Conservation (phyloP, 2,797 vertebrate species). For the Takifugu rubripes region DNA sequence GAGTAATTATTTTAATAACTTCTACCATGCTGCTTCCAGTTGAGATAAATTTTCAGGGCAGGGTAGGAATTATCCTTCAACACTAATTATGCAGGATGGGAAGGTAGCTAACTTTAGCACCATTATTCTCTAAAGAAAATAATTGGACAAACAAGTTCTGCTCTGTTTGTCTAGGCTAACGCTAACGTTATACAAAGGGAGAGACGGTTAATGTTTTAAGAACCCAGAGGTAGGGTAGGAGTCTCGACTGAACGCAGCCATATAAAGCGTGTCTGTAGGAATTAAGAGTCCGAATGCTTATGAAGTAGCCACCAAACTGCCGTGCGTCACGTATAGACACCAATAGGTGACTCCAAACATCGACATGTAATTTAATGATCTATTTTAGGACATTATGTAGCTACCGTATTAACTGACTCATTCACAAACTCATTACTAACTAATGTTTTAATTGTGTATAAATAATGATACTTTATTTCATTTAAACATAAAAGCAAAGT, state of each 20-base stretch:
- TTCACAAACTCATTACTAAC: no score
- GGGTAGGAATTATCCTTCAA: slow-evolving; percentile 34
- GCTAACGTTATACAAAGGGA: not conserved
- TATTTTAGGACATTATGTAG: no score
- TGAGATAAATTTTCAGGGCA: slow-evolving; percentile 26
- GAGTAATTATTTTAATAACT: slow-evolving; percentile 57
- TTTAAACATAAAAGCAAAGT: no score
- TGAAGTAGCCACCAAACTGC: no score
- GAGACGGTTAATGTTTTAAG: no score
- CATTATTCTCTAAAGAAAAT: not conserved
- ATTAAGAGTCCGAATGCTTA: not conserved
- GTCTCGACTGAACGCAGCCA: no score
- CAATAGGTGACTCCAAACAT: no score
- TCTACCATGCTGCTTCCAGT: slow-evolving; percentile 43
- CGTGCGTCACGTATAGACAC: no score
- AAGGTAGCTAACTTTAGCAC: slow-evolving; percentile 15
- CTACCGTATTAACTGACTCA: no score
- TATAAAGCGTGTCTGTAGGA: slow-evolving; percentile 6
- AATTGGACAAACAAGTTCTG: slow-evolving; percentile 5
- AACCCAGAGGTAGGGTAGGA: slow-evolving; percentile 1
- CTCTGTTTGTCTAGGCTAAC: slow-evolving; percentile 4
- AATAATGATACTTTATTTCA: no score
- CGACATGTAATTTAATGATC: no score
- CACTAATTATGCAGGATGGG: slow-evolving; percentile 28
- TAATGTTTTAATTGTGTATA: no score